Evolutionary conservation across 2,113 vertebrate genomes (phyloP).

Genomic region (Electrona antarctica): DNA sequence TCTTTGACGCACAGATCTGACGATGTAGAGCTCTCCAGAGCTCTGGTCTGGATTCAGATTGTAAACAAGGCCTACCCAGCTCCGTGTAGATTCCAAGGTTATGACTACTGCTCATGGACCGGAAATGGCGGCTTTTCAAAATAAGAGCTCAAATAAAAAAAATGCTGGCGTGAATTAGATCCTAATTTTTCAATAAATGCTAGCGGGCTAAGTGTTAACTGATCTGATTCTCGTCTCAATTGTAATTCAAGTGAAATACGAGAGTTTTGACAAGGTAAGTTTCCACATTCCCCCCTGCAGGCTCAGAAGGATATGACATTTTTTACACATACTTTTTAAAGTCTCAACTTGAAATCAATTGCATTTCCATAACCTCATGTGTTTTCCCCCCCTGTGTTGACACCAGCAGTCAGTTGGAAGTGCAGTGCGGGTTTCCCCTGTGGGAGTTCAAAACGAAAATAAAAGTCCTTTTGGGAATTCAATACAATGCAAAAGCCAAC

Average conservation of each 20-base stretch:
- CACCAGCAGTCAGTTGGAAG: conserved; percentile 61
- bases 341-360: conserved; percentile 77
- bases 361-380: conserved; percentile 61
- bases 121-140: too few species aligned
- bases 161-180: too few species aligned
- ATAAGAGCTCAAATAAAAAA: too few species aligned
- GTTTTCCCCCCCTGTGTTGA: conserved; percentile 59
- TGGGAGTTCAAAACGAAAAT: conserved; percentile 37
- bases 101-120: too few species aligned
- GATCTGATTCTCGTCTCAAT: conserved; percentile 14
- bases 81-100: too few species aligned
- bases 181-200: too few species aligned
- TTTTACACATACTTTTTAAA: conserved; percentile 52
- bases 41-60: too few species aligned
- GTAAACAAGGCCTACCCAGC: too few species aligned
- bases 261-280: conserved; percentile 55
- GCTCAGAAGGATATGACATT: conserved; percentile 49
- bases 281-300: conserved; percentile 43
- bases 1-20: too few species aligned
- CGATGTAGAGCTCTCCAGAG: too few species aligned
- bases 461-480: conserved; percentile 41
- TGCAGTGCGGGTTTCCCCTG: conserved; percentile 53
- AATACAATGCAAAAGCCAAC: conserved; percentile 17
- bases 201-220: too few species aligned
- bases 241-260: conserved; percentile 46